Evolutionary conservation across 2,113 vertebrate genomes (phyloP), one percentile per base, ranked within the genome.

Genomic region (Acanthisitta chloris): DNA sequence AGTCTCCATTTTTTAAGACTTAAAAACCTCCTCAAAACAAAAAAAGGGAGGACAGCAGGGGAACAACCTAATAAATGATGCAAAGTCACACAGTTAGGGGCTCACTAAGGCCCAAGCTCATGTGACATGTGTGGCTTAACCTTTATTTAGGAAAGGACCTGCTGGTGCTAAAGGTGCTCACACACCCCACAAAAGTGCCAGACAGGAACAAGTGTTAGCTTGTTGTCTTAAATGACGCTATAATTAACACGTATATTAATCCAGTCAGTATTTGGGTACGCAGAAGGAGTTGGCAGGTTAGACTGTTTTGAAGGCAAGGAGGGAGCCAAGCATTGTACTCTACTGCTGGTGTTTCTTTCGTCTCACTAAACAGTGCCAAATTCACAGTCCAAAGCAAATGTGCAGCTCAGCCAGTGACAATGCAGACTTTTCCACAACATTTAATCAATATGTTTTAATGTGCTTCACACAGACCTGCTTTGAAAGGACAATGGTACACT

Each of bases 171-270:
- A 88, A 90, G 71, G 36, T 70, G 29, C 31, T 85, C 64, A 58
- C 0, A 5, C 40, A 80, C 17, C 72, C 29, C 21, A 42, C 7
- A 1, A 7, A 73, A 69, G 34, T 42, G 54, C 55, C 66, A 90
- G 81, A 59, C 36, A 91, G 54, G 54, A 95, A 92, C 85, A 94
- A 93, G 58, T 61, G 54, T 52, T 90, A 72, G 57, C 79, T 65
- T 72, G 85, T 62, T 77, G 45, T 86, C 62, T 54, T 81, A 72
- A 86, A 77, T n/a, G 52, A 69, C 77, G 66, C 84, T 96, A 72
- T 70, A 94, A 94, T 54, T 94, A 91, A 95, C 92, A 90, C 73
- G 88, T 73, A 72, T 80, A 90, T 81, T 90, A 93, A 95, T 86
- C 54, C 67, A 73, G 92, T 73, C 90, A 83, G 52, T 83, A 73